Conservation (phyloP, 2,797 vertebrate species). For the Sparus aurata region DNA sequence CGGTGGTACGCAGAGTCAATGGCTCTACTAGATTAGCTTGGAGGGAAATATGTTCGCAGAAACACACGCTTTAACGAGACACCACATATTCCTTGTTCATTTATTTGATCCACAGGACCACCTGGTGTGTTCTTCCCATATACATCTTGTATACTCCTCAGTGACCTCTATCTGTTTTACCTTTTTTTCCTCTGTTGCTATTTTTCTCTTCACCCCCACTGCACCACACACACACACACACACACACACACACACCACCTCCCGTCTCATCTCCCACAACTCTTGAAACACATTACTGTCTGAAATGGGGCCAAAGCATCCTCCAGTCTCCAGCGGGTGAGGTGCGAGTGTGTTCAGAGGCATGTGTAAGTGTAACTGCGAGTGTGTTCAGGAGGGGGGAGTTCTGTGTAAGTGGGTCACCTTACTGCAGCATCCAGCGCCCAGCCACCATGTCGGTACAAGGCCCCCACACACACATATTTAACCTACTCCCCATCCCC, state of each 20-base stretch:
- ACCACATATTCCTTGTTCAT: background rate
- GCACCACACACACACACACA: background rate
- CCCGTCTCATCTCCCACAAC: slow-evolving; percentile 51
- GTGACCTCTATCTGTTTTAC: slow-evolving; percentile 7
- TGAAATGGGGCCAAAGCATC: slow-evolving; percentile 84
- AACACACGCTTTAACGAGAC: slow-evolving; percentile 29
- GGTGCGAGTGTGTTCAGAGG: slow-evolving; percentile 59
- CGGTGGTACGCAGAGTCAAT: slow-evolving; percentile 46
- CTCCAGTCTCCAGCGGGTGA: slow-evolving; percentile 73
- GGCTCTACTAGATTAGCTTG: slow-evolving; percentile 53
- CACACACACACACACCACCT: slow-evolving; percentile 25
- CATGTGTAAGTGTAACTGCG: slow-evolving; percentile 26
- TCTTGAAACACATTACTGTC: slow-evolving; percentile 75
- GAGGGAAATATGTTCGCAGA: slow-evolving; percentile 34
- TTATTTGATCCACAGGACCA: slow-evolving; percentile 18
- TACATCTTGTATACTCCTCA: slow-evolving; percentile 12
- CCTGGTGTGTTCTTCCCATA: background rate
- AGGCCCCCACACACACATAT: slow-evolving; percentile 25
- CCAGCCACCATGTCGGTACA: slow-evolving; percentile 69
- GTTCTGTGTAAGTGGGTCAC: slow-evolving; percentile 85
- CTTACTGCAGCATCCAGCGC: slow-evolving; percentile 76
- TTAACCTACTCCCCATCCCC: slow-evolving; percentile 43
- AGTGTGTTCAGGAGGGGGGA: slow-evolving; percentile 45
- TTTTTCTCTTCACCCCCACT: slow-evolving; percentile 7
- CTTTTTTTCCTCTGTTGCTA: slow-evolving; percentile 13